Conservation (phyloP, 1,140 invertebrate genomes). For the Lethrus apterus region DNA sequence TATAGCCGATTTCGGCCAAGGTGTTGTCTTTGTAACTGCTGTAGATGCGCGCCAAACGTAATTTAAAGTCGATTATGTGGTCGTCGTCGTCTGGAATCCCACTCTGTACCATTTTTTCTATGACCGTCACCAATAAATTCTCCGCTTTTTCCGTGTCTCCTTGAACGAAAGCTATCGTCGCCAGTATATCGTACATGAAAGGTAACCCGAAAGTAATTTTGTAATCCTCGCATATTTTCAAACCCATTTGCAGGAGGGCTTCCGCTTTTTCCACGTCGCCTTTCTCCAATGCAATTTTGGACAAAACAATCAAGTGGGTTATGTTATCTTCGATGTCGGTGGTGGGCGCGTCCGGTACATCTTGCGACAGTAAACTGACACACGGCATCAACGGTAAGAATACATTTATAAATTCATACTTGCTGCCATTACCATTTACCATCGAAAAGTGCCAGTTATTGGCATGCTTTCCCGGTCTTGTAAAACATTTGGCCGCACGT, state of each 20-base stretch:
- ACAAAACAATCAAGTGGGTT: constrained; percentile 33
- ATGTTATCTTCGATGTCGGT: constrained; percentile 38
- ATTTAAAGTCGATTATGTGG: constrained; percentile 37
- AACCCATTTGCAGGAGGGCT: constrained; percentile 35
- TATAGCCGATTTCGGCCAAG: constrained; percentile 36
- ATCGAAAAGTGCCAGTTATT: no score
- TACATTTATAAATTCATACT: no score
- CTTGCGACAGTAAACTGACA: background rate
- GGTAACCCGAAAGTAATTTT: constrained; percentile 29
- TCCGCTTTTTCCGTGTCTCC: constrained; percentile 35
- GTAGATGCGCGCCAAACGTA: constrained; percentile 36
- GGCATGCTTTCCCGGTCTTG: no score
- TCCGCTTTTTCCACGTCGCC: constrained; percentile 36
- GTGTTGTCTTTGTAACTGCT: constrained; percentile 30
- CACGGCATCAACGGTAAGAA: background rate
- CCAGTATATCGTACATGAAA: constrained; percentile 36
- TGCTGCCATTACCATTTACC: no score
- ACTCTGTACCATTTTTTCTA: constrained; percentile 25
- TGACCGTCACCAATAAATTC: constrained; percentile 30
- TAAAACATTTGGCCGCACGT: no score
- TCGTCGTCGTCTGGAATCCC: constrained; percentile 29
- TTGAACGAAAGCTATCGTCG: constrained; percentile 33
- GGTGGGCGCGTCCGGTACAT: constrained; percentile 2
- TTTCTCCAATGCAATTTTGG: constrained; percentile 32
- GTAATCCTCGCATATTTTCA: constrained; percentile 37